Evolutionary conservation across 2,888 invertebrate genomes (phyloP), one percentile per base, ranked within the genome.

Genomic region (Agapostemon virescens): DNA sequence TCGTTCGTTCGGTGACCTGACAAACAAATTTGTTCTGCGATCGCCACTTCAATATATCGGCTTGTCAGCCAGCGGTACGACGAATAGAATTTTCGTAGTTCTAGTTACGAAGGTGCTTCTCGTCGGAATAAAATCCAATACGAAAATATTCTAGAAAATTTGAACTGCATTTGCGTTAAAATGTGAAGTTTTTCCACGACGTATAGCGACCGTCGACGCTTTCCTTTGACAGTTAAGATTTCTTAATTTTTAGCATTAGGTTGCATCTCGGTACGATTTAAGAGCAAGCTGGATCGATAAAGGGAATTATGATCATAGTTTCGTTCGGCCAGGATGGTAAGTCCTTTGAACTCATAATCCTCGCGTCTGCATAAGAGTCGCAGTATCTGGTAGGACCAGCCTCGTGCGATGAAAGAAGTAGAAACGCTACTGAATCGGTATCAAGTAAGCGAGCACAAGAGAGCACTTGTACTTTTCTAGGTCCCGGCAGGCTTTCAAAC

Each of bases 321-420:
- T 33, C n/a, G 67, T 26, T 30, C 69, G 42, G 33, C 40, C 67
- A 68, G 45, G n/a, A 49, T 42, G 66, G 23, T 30, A 11, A 45
- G 42, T 7, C 23, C 40, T 67, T 72, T 73, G 23, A 75, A 73
- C 69, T 80, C 75, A 69, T 82, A 82, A 74, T 52, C 68, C 55
- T 11, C 26, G 36, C 49, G 52, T 67, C 58, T 74, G 74, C 33
- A 71, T 70, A 40, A 74, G 79, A 75, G 45, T 81, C 70, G 0
- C 42, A 55, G 58, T 69, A 26, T 40, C n/a, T 0, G 3, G 45
- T 23, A 45, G 45, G n/a, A 30, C 40, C 36, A n/a, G 40, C 40
- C 42, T 77, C 40, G 58, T n/a, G 42, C 30, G n/a, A 13, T 30
- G 69, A 61, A 72, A 69, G 69, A 72, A 70, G 69, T 66, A 66